A percentile compares a stretch with the other conserved stretches of the same genome.
phyloP scores from a whole-genome alignment of 2,113 vertebrate genomes.

The Tor tambroides region DNA sequence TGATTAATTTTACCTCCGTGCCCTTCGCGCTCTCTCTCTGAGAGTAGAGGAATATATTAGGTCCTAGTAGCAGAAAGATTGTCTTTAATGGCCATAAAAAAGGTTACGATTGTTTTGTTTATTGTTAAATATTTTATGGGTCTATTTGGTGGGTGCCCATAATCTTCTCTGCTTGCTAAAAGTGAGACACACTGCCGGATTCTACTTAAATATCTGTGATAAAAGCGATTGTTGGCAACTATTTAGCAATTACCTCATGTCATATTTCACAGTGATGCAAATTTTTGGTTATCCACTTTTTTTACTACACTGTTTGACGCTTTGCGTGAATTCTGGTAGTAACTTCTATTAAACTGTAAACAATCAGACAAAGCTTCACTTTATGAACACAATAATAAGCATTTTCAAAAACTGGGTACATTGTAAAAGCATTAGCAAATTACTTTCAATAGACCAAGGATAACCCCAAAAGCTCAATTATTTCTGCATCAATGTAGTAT shows the following conservation, averaged over 20 bases:
- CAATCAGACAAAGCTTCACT: no score
- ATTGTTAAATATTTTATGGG: slow-evolving; percentile 24
- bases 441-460: no score
- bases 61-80: neutral
- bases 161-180: neutral
- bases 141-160: neutral
- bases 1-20: slow-evolving; percentile 37
- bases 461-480: no score
- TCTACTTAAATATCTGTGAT: neutral
- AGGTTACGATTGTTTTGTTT: neutral
- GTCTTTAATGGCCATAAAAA: slow-evolving; percentile 15
- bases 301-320: neutral
- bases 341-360: no score
- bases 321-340: neutral
- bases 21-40: neutral
- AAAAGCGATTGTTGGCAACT: neutral
- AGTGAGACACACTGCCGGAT: neutral
- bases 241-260: neutral
- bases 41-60: slow-evolving; percentile 26
- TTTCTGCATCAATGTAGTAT: no score
- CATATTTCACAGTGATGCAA: neutral
- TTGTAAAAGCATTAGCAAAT: no score
- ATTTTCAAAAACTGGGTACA: no score
- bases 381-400: no score
- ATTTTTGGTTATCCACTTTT: neutral